Evolutionary conservation across 1,140 invertebrate species (phyloP).

Genomic region (Lepidostoma basale): DNA sequence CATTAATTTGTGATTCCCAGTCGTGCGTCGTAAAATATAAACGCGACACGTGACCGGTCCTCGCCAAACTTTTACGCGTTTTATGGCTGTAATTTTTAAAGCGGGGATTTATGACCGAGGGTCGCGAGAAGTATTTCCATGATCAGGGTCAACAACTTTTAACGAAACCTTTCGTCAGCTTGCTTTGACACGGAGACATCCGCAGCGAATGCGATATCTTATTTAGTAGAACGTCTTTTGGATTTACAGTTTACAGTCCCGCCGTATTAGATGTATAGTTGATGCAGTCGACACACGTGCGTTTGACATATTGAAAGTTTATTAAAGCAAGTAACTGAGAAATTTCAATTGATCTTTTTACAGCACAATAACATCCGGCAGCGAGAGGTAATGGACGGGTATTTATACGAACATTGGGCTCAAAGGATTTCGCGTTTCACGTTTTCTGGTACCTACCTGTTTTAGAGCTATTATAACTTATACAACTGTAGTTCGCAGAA

Average conservation of each 20-base stretch:
- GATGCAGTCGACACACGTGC: constrained; percentile 13
- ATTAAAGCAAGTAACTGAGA: neutral
- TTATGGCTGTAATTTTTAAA: constrained; percentile 18
- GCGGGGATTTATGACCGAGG: constrained; percentile 19
- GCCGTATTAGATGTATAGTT: neutral
- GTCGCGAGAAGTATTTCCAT: neutral
- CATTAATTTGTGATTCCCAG: constrained; percentile 40
- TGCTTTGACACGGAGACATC: constrained; percentile 13
- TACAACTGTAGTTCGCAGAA: too few relatives aligned
- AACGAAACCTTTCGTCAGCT: neutral
- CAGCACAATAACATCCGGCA: constrained; percentile 22
- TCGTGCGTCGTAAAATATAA: constrained; percentile 27
- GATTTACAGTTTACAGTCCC: neutral
- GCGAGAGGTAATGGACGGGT: neutral
- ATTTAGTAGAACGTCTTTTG: constrained; percentile 3
- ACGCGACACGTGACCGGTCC: constrained; percentile 7
- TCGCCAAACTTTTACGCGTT: constrained; percentile 13
- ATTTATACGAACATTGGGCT: neutral
- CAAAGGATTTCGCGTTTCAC: neutral
- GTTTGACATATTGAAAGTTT: constrained; percentile 4
- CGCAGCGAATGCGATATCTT: constrained; percentile 5
- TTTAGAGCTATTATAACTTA: too few relatives aligned
- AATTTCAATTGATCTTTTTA: constrained; percentile 29
- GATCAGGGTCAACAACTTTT: constrained; percentile 23
- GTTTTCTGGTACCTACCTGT: too few relatives aligned